Evolutionary conservation across 2,888 invertebrate species (phyloP).

Genomic region (Adelphocoris suturalis): DNA sequence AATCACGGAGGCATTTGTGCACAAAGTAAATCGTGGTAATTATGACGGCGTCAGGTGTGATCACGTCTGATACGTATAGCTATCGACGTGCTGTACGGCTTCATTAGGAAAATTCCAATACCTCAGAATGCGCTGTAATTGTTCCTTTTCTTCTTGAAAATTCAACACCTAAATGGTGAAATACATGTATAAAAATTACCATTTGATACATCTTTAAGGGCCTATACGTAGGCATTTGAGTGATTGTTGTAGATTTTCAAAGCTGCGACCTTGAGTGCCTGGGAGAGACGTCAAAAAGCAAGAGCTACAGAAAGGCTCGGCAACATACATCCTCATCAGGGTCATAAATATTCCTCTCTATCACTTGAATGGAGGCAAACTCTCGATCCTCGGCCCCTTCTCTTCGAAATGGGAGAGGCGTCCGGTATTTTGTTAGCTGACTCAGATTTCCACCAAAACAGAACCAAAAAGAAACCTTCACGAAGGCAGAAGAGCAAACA

Average conservation of each 20-base stretch:
- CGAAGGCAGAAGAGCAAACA: conserved; percentile 53
- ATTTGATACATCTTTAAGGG: no score
- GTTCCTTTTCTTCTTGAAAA: no score
- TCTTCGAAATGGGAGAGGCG: conserved; percentile 13
- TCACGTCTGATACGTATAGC: no score
- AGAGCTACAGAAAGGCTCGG: neutral
- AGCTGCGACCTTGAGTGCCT: neutral
- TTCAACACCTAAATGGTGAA: no score
- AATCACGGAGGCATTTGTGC: no score
- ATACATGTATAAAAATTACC: no score
- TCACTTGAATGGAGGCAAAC: conserved; percentile 17
- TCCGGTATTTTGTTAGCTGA: conserved; percentile 54
- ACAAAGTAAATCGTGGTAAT: no score
- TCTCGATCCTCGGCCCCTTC: neutral
- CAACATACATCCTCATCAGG: conserved; percentile 1
- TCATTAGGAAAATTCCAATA: no score
- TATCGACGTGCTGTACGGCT: no score
- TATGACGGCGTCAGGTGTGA: no score
- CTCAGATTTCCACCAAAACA: conserved; percentile 26
- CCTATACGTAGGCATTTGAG: no score
- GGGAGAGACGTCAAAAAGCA: neutral
- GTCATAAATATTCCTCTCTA: conserved; percentile 33
- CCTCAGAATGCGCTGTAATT: no score
- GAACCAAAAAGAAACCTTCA: conserved; percentile 42
- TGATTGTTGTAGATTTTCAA: neutral